A percentile compares a stretch with the other conserved stretches of the same genome.
Evolutionary conservation across 2,113 vertebrate species (phyloP).

Genomic region (Aythya baeri): DNA sequence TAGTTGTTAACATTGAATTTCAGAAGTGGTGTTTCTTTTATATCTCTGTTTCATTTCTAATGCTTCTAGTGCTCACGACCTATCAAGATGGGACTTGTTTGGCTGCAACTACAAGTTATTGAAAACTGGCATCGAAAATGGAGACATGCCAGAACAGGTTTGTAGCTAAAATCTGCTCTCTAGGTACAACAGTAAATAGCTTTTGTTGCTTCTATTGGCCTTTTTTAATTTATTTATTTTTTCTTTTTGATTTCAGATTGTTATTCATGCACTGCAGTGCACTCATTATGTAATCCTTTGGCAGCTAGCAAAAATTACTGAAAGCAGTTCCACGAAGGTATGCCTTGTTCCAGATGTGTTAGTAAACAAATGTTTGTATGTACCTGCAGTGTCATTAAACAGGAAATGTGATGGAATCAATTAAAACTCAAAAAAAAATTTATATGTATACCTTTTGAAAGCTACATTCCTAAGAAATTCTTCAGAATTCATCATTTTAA

Average conservation of each 20-base stretch:
- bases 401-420: neutral
- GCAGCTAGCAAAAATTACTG: slow-evolving; percentile 95
- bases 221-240: slow-evolving; percentile 20
- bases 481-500: neutral
- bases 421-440: neutral
- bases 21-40: neutral
- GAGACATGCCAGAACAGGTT: slow-evolving; percentile 99
- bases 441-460: neutral
- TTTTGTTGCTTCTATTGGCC: neutral
- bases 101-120: slow-evolving; percentile 97
- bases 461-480: neutral
- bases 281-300: slow-evolving; percentile 98
- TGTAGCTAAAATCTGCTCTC: slow-evolving; percentile 46
- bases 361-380: neutral
- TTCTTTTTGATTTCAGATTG: slow-evolving; percentile 85
- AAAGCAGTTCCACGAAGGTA: slow-evolving; percentile 95
- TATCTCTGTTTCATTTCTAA: slow-evolving; percentile 23
- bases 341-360: neutral
- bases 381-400: neutral
- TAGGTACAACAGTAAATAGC: neutral
- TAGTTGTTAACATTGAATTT: neutral
- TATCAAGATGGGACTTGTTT: slow-evolving; percentile 98
- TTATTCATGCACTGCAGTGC: slow-evolving; percentile 97
- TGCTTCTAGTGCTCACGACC: slow-evolving; percentile 90
- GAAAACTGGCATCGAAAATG: slow-evolving; percentile 98